Evolutionary conservation across 2,888 invertebrate species (phyloP).

Genomic region (Synanthedon tipuliformis): DNA sequence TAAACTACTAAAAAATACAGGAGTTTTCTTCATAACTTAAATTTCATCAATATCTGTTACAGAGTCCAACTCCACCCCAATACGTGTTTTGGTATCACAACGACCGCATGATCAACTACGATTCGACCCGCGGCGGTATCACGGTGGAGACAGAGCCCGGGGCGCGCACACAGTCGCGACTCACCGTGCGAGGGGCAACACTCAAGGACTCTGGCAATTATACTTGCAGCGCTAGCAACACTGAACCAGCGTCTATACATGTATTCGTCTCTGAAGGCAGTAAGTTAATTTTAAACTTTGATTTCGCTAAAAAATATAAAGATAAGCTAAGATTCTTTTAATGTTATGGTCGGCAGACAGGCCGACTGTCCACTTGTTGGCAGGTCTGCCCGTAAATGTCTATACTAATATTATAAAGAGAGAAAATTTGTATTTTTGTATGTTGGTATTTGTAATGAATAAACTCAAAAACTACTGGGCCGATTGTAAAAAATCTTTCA

Average conservation of each 20-base stretch:
- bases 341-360: too few relatives aligned
- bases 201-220: constrained; percentile 92
- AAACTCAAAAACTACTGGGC: too few relatives aligned
- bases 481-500: too few relatives aligned
- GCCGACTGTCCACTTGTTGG: too few relatives aligned
- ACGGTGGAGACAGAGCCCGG: constrained; percentile 90
- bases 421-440: too few relatives aligned
- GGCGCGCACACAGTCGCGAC: constrained; percentile 84
- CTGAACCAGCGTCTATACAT: constrained; percentile 88
- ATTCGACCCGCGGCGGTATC: constrained; percentile 82
- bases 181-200: constrained; percentile 87
- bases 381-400: too few relatives aligned
- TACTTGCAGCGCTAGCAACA: constrained; percentile 90
- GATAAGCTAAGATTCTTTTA: not conserved
- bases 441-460: too few relatives aligned
- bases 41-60: constrained; percentile 14
- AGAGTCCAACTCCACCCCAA: constrained; percentile 93
- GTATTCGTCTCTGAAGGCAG: constrained; percentile 92
- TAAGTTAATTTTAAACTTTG: constrained; percentile 20
- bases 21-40: too few relatives aligned
- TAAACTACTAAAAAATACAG: too few relatives aligned
- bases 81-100: constrained; percentile 98
- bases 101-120: constrained; percentile 94
- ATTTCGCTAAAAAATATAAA: constrained; percentile 7
- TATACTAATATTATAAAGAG: too few relatives aligned